A percentile compares a stretch with the other conserved stretches of the same genome.
Conservation (phyloP, 2,113 vertebrate species). For the Lonchura striata region DNA sequence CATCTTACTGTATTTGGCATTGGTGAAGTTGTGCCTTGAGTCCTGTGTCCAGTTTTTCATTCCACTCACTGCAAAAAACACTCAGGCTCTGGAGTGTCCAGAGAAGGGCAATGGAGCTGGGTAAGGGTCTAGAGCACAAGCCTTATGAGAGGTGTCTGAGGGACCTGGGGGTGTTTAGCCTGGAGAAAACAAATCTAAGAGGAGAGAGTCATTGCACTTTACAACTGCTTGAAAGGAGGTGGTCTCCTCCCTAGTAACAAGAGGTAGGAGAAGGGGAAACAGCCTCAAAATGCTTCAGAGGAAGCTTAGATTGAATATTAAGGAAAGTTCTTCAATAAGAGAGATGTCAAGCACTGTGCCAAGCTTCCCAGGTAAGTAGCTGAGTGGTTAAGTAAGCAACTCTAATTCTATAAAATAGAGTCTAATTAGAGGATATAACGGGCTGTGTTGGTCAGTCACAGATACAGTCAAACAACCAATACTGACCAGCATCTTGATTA, state of each 20-base stretch:
- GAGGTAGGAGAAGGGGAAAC: too few species aligned
- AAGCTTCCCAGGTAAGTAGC: not conserved
- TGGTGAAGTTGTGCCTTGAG: too few species aligned
- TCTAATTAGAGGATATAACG: not conserved
- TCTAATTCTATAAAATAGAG: not conserved
- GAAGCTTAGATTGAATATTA: not conserved
- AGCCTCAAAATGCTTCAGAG: not conserved
- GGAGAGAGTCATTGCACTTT: not conserved
- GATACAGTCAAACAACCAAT: not conserved
- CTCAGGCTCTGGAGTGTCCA: not conserved
- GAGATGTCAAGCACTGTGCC: too few species aligned
- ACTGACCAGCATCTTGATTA: not conserved
- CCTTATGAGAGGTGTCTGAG: not conserved
- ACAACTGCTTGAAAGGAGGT: not conserved
- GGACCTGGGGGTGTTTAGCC: fast-evolving
- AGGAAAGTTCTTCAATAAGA: not conserved
- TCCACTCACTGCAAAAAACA: not conserved
- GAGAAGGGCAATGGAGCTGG: fast-evolving
- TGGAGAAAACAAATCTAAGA: not conserved
- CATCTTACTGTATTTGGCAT: fast-evolving
- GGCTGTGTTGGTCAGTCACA: not conserved
- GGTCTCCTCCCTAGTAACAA: not conserved
- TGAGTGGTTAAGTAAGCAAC: not conserved
- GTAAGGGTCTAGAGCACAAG: not conserved
- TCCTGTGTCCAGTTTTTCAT: not conserved